A percentile compares a stretch with the other conserved stretches of the same genome.
Evolutionary conservation across 1,140 invertebrate species (phyloP).

Genomic region (Brachionus sp.): DNA sequence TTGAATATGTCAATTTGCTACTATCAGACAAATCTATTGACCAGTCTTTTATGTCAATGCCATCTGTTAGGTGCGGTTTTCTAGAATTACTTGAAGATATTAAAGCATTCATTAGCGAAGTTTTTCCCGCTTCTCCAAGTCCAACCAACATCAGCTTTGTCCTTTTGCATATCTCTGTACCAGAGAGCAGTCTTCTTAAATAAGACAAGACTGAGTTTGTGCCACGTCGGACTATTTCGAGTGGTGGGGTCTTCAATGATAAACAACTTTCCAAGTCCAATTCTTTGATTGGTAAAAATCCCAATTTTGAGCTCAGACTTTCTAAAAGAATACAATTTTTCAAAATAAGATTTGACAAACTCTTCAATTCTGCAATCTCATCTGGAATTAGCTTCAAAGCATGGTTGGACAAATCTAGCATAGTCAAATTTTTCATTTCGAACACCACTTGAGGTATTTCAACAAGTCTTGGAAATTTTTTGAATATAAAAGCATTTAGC

Average conservation of each 20-base stretch:
- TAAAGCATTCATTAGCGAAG: conserved; percentile 50
- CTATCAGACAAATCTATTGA: conserved; percentile 34
- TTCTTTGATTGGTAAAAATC: conserved; percentile 47
- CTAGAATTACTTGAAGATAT: neutral
- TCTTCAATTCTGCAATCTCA: conserved; percentile 28
- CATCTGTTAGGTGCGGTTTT: conserved; percentile 53
- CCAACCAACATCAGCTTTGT: conserved; percentile 60
- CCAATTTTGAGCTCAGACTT: conserved; percentile 50
- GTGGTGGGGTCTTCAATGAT: conserved; percentile 55
- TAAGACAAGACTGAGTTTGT: conserved; percentile 52
- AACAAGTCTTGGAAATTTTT: conserved; percentile 26
- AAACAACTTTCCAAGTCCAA: conserved; percentile 51
- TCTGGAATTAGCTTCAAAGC: conserved; percentile 46
- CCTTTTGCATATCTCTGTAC: conserved; percentile 52
- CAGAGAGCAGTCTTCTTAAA: conserved; percentile 52
- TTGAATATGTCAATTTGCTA: conserved; percentile 49
- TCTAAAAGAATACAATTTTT: conserved; percentile 34
- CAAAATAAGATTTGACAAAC: neutral
- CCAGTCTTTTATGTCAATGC: conserved; percentile 57
- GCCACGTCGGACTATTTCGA: conserved; percentile 53
- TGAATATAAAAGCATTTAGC: conserved; percentile 37
- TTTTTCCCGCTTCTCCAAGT: conserved; percentile 58
- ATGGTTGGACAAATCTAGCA: conserved; percentile 49
- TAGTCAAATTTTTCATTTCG: conserved; percentile 35
- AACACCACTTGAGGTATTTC: neutral